Percentiles rank a stretch among this genome's conserved stretches.
Conservation (phyloP, 1,140 invertebrate species). For the Bicyclus anynana region DNA sequence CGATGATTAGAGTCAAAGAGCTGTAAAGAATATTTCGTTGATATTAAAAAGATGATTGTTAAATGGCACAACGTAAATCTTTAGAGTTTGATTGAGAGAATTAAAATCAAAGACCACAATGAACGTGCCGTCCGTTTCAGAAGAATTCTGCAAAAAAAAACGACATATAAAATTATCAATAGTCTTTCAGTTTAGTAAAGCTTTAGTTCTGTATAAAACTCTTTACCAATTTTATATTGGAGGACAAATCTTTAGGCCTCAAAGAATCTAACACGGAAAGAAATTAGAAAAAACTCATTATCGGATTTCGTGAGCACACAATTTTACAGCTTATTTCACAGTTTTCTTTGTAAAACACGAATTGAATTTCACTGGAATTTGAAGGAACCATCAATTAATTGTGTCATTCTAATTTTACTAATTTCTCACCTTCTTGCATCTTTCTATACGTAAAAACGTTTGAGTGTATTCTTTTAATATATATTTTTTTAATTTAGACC, state of each 20-base stretch:
- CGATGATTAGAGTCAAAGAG: too few species aligned
- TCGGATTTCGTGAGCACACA: slow-evolving; percentile 28
- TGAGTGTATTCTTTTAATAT: too few species aligned
- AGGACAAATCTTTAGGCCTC: slow-evolving; percentile 57
- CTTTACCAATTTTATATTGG: slow-evolving; percentile 22
- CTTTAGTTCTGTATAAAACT: neutral
- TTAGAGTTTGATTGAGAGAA: too few species aligned
- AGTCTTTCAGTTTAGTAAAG: neutral
- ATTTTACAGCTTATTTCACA: slow-evolving; percentile 42
- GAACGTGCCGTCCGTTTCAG: too few species aligned
- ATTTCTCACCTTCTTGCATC: neutral
- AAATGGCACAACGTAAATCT: too few species aligned
- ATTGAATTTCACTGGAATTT: slow-evolving; percentile 3
- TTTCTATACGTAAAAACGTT: too few species aligned
- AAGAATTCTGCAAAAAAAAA: too few species aligned
- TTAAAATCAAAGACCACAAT: too few species aligned
- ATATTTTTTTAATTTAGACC: too few species aligned
- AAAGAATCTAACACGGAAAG: slow-evolving; percentile 31
- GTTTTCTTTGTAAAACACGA: slow-evolving; percentile 15
- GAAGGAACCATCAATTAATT: neutral
- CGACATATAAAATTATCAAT: too few species aligned
- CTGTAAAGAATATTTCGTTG: too few species aligned
- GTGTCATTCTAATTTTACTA: neutral
- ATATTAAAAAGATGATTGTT: too few species aligned
- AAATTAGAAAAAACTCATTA: slow-evolving; percentile 24